These are phyloP conservation scores for Galbula dea DNA, from an alignment of 2,113 vertebrate species.

Conservation along the genomic window DNA sequence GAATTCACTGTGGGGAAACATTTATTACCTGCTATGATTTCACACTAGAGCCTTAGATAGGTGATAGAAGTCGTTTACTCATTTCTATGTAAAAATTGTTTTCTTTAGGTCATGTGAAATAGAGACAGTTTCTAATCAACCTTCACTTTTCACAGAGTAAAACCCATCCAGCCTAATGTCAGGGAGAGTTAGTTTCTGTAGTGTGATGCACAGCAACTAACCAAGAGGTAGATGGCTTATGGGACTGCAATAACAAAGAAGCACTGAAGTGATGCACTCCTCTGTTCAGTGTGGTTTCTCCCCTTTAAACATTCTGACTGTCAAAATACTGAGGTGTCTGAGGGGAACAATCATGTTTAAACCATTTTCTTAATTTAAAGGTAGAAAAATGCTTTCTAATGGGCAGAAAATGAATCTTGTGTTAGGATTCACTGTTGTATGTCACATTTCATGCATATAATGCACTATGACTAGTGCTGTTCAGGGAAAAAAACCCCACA, in stretches of 20 bases:
- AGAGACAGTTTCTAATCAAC: slow-evolving; percentile 72
- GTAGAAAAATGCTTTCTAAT: neutral
- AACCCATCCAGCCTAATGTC: slow-evolving; percentile 60
- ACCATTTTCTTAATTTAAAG: neutral
- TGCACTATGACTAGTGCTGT: neutral
- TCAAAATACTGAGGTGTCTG: neutral
- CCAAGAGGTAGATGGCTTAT: neutral
- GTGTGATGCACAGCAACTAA: slow-evolving; percentile 41
- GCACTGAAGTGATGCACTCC: slow-evolving; percentile 28
- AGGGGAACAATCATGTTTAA: neutral
- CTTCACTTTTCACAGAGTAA: slow-evolving; percentile 66
- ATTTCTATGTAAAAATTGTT: slow-evolving; percentile 64
- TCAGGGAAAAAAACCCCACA: neutral
- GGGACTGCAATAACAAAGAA: neutral
- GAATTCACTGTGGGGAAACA: slow-evolving; percentile 63
- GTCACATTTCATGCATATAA: neutral
- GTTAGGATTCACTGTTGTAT: neutral
- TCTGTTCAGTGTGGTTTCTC: neutral
- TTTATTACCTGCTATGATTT: slow-evolving; percentile 68
- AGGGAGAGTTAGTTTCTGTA: slow-evolving; percentile 57
- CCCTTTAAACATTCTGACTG: neutral
- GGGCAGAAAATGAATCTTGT: neutral
- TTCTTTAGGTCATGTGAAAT: slow-evolving; percentile 69
- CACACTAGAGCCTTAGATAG: neutral
- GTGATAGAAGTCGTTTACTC: slow-evolving; percentile 43